Base-by-base conservation (phyloP, 1,140 invertebrate genomes). In the Aleiodes sp. region DNA sequence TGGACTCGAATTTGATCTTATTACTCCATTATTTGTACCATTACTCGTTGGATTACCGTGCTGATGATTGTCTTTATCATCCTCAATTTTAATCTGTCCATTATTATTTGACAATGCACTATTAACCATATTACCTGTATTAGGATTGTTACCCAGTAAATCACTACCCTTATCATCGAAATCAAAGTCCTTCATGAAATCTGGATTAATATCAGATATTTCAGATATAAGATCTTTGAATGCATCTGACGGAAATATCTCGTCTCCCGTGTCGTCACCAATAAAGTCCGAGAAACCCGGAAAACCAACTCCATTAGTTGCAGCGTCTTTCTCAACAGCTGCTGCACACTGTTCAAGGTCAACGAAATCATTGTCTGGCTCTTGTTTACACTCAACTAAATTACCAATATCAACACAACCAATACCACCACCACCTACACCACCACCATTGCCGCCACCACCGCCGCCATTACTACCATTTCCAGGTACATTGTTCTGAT, bases 161-260 rank as follows among this genome's bases (percentile, higher is more conserved):
- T 86, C 81, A 0, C 84, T 82, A 33, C 76, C 82, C 73, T 90
- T 89, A 70, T 91, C 91, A 63, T 92, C 90, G 75, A 92, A 90
- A 76, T 94, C 93, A 75, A 95, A 94, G 71, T 94, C 91, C 70
- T 93, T 93, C 88, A 95, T 93, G 73, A 95, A 93, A 77, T 94
- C 93, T 2, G 92, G 91, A 82, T 91, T 89, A 66, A 93, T 93
- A 75, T 93, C 94, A 14, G 92, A 92, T 76, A 96, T 94, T 82
- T 96, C 94, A 1, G 92, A 94, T 65, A 96, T 94, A 71, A 96
- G 89, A 81, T 96, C 94, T 79, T 96, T 95, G 78, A 97, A 91
- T 12, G 93, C 90, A 72, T 94, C 92, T n/a, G 90, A 92, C 1
- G 91, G 91, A 69, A 92, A 90, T 72, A 94, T 92, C 73, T 94